Base-by-base conservation (phyloP, 2,888 invertebrate genomes). In the Aleiodes leptofemur region DNA sequence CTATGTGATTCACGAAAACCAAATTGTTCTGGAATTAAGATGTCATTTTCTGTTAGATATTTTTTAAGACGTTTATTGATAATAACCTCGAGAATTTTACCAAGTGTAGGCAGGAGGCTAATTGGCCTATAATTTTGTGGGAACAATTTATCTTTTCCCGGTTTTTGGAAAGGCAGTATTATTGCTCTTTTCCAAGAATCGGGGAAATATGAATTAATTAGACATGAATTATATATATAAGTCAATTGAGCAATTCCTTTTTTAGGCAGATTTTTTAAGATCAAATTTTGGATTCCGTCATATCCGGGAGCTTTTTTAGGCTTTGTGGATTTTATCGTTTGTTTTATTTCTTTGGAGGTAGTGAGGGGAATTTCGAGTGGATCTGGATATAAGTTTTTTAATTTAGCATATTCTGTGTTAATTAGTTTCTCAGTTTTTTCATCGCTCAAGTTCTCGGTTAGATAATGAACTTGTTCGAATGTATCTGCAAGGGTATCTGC, bases 1-100 rank as follows among this genome's bases (percentile, higher is more conserved):
- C 77, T 83, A 57, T 85, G 85, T 51, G 77, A 78, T 2, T 74
- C 56, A 34, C 83, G 77, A 76, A 87, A 88, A 4, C 85, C 86
- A 76, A 84, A 84, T 73, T 84, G 82, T 38, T 77, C 11, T 14
- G 78, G 34, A 7, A 73, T 73, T 16, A 74, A 56, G 1, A 74
- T 78, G 9, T 78, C 77, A 23, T 23, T 23, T 23, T 23, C 23
- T 23, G 2, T 23, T 23, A 23, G 23, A 23, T 23, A 23, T 23
- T 23, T 55, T 9, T 76, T 75, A 1, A 86, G 29, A 57, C 75
- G 64, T 29, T 55, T 70, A 5, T 59, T 69, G 3, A 80, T 79
- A 1, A 79, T n/a, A 72, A 76, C 77, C 72, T 80, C 77, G 9
- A 59, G 38, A 0, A 80, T 13, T 59, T 78, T 80, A 4, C 76